Evolutionary conservation across 2,113 vertebrate genomes (phyloP), one percentile per base, ranked within the genome.

Genomic region (Macrotus californicus): DNA sequence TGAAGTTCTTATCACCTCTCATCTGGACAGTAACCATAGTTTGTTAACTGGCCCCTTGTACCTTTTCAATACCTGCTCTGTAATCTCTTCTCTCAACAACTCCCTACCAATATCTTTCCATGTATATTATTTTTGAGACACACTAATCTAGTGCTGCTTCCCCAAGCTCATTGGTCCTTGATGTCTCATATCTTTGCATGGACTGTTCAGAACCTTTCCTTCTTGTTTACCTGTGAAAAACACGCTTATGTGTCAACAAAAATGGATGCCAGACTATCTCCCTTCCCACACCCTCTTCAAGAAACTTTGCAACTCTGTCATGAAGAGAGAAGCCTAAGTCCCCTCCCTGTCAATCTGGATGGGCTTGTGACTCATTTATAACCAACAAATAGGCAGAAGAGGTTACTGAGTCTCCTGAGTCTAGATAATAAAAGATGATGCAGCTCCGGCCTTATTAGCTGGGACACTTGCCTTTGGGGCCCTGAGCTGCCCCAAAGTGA

Each of bases 231-330:
- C 7, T 43, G 5, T 81, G 15, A 70, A 70, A 85, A 85, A 1
- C 12, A 61, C 19, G 24, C 24, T 85, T 21, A 21, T 15, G 3
- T 22, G 36, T 66, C 64, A 69, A 8, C 34, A 52, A 46, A 91
- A 10, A 48, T 66, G 12, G 1, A 10, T 61, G 8, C 21, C n/a
- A 36, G 16, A 16, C 36, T 64, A 12, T 72, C 18, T 59, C 9
- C 7, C 19, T 21, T 24, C 3, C 26, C 11, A 22, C 0, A 6
- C 18, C 7, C 0, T 26, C 15, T 64, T 54, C 36, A 56, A 34
- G 52, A 52, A 43, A n/a, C 36, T 75, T 80, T 31, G 7, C 26
- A 52, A 48, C 19, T 87, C 26, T 43, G 2, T 5, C 10, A 56
- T 29, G 10, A 50, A 16, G 2, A 54, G 9, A 46, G 11, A 92